Evolutionary conservation across 64 coral and sea anemone species (phyloP).

Genomic region (Pachyseris speciosa): DNA sequence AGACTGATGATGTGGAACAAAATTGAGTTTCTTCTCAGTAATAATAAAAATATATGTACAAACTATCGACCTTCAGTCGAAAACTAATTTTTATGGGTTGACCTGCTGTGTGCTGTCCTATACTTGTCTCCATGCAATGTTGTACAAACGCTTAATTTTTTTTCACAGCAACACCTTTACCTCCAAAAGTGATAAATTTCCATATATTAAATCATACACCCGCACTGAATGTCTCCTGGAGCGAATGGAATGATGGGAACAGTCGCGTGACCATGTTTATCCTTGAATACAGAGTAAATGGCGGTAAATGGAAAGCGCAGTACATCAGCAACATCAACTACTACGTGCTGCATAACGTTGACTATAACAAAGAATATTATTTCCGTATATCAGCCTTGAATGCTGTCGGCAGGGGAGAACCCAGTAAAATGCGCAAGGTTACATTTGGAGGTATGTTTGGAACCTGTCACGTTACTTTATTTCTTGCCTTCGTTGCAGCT

Average conservation of each 20-base stretch:
- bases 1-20: no score
- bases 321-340: conserved; percentile 38
- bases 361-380: conserved; percentile 56
- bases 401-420: conserved; percentile 30
- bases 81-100: no score
- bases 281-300: conserved; percentile 55
- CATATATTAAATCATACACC: background rate
- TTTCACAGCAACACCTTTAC: conserved; percentile 38
- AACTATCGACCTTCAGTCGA: no score
- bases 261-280: conserved; percentile 73
- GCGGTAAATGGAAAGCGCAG: conserved; percentile 17
- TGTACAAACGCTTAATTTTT: background rate
- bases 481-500: no score
- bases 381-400: conserved; percentile 69
- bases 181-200: conserved; percentile 49
- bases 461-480: no score
- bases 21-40: no score
- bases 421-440: conserved; percentile 40
- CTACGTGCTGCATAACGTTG: conserved; percentile 38
- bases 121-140: no score
- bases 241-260: conserved; percentile 42
- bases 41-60: no score
- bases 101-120: no score
- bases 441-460: conserved; percentile 35
- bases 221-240: conserved; percentile 63